A percentile compares a stretch with the other conserved stretches of the same genome.
phyloP scores from a whole-genome alignment of 2,888 invertebrate species.

The Palloptera scutellata region DNA sequence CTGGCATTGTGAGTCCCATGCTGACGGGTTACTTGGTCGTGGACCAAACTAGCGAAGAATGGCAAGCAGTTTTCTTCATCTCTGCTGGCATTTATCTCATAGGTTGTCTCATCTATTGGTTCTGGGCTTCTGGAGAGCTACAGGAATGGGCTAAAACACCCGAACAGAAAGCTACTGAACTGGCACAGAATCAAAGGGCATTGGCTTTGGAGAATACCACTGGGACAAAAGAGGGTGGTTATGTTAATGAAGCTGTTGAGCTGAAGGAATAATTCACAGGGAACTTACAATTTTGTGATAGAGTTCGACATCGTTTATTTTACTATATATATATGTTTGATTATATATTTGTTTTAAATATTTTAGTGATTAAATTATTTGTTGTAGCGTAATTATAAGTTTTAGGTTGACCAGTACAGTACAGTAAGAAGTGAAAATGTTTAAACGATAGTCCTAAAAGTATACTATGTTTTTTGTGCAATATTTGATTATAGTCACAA shows the following conservation, averaged over 20 bases:
- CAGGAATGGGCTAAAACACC: conserved; percentile 79
- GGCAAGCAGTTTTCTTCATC: conserved; percentile 88
- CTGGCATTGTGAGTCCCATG: conserved; percentile 89
- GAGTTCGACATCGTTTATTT: neutral
- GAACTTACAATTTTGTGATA: neutral
- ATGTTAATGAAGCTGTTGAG: conserved; percentile 60
- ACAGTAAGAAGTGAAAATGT: no score
- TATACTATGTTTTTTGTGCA: conserved; percentile 11
- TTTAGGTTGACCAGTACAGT: neutral
- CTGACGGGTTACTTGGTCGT: conserved; percentile 81
- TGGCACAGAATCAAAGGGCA: conserved; percentile 50
- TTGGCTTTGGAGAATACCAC: conserved; percentile 24
- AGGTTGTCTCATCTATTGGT: conserved; percentile 85
- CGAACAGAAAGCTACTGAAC: conserved; percentile 53
- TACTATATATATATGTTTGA: neutral
- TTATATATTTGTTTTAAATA: neutral
- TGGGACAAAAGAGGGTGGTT: conserved; percentile 44
- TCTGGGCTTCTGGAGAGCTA: conserved; percentile 80
- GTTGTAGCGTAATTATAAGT: neutral
- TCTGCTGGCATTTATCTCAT: conserved; percentile 81
- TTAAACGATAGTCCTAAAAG: conserved; percentile 13
- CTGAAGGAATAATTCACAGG: conserved; percentile 53
- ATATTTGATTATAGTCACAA: neutral
- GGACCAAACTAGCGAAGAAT: conserved; percentile 77
- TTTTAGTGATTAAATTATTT: neutral